These are phyloP conservation scores for Torymus aiolomorphi DNA, from an alignment of 2,888 invertebrate genomes.

Conservation along the genomic window DNA sequence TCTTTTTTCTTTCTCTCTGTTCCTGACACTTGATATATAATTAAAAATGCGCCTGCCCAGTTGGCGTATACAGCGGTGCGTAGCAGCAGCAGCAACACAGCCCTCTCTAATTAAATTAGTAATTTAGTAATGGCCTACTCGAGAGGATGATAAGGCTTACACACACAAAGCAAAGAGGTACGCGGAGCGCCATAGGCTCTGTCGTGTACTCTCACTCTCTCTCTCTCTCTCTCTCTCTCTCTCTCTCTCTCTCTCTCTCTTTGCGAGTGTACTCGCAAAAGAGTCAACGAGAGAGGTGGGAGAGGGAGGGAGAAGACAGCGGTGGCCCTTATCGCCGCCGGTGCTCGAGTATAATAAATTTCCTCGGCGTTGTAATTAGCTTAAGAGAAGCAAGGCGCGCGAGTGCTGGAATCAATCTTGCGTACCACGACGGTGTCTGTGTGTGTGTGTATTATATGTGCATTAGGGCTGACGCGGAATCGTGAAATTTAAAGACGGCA, in stretches of 20 bases:
- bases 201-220: too few relatives aligned
- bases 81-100: constrained; percentile 20
- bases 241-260: too few relatives aligned
- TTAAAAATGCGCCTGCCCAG: constrained; percentile 47
- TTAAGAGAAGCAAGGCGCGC: constrained; percentile 21
- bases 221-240: too few relatives aligned
- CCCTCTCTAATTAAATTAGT: constrained; percentile 56
- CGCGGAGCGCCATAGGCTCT: constrained; percentile 1
- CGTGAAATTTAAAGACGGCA: neutral
- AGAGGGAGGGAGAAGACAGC: too few relatives aligned
- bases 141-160: neutral
- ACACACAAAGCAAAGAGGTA: constrained; percentile 20
- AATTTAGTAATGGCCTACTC: constrained; percentile 56
- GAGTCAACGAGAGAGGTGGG: too few relatives aligned
- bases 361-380: constrained; percentile 42
- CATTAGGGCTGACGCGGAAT: neutral
- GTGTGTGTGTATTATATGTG: constrained; percentile 3
- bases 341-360: constrained; percentile 44
- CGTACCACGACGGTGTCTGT: too few relatives aligned
- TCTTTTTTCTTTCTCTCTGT: neutral
- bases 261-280: too few relatives aligned
- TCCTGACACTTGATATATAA: constrained; percentile 47
- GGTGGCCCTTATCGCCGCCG: constrained; percentile 27
- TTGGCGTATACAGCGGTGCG: neutral
- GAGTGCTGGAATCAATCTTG: constrained; percentile 27